A percentile compares a stretch with the other conserved stretches of the same genome.
These are phyloP conservation scores for Spodoptera frugiperda DNA, from an alignment of 1,140 invertebrate genomes.

Conservation along the genomic window DNA sequence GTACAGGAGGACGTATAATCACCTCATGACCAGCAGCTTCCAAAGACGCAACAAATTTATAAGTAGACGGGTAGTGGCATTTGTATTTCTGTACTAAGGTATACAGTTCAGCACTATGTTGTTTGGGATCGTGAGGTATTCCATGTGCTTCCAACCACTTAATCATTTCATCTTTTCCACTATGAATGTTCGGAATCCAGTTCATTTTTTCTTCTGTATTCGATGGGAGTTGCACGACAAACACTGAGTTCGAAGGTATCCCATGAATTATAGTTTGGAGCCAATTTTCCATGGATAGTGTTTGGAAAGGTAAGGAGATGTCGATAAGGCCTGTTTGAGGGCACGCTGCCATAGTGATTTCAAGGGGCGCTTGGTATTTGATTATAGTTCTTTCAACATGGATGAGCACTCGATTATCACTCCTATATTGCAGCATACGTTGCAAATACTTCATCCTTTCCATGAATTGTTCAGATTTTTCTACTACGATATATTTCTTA, in stretches of 20 bases:
- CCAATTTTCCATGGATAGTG: not conserved
- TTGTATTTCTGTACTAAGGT: conserved; percentile 22
- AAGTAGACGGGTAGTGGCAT: not conserved
- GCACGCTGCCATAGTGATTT: not conserved
- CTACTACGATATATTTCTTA: conserved; percentile 28
- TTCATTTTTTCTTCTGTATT: not conserved
- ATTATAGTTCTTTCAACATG: not conserved
- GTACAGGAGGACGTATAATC: not conserved
- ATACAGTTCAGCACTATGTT: conserved; percentile 14
- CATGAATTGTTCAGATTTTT: conserved; percentile 13
- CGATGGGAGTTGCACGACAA: conserved; percentile 8
- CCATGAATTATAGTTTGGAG: not conserved
- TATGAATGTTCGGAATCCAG: not conserved
- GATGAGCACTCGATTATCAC: not conserved
- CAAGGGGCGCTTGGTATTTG: not conserved
- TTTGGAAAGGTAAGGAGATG: not conserved
- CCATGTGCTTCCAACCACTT: conserved; percentile 16
- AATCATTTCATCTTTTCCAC: not conserved
- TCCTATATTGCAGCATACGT: conserved; percentile 18
- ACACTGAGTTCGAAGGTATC: conserved; percentile 1
- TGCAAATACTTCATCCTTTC: conserved; percentile 26
- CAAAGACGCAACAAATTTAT: not conserved
- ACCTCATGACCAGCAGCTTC: conserved; percentile 25
- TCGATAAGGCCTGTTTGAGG: not conserved
- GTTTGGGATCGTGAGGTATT: not conserved